Evolutionary conservation across 2,113 vertebrate species (phyloP), one percentile per base, ranked within the genome.

Genomic region (Tenebrosternarchus preto): DNA sequence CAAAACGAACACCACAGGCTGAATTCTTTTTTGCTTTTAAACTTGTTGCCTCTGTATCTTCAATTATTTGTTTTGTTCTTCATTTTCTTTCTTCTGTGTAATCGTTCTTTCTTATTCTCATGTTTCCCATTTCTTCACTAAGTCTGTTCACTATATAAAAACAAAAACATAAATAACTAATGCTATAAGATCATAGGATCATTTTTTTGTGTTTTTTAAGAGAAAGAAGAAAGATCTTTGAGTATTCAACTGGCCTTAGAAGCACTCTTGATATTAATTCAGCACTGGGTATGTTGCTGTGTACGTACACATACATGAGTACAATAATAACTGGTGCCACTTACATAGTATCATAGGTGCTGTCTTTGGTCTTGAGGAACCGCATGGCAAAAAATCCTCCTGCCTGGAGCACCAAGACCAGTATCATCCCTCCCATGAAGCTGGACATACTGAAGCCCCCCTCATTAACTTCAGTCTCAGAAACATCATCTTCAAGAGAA

Each of bases 271-370:
- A 50, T 50, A 12, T 5, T 43, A 43, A 43, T 15, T 50, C 43
- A 50, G 43, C 5, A 50, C 43, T 12, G 15, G 43, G 43, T 50
- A 50, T 50, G 12, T 50, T 15, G 43, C 2, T 9, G 1, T 43
- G 43, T 12, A 50, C 8, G 66, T 5, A 43, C 15, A 8, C 25
- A 53, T 25, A 55, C 27, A 20, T 76, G 16, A 46, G 27, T 5
- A 20, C 27, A 39, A 24, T 24, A 11, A 79, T 50, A 79, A 77
- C 46, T n/a, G 53, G 0, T 75, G 39, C 15, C 69, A 91, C 96
- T 98, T 92, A 98, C 97, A 98, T 95, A 0, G 96, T 96, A 89
- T 98, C 96, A 87, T 98, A 98, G 87, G 84, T 91, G 92, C 93
- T 95, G 89, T 98, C 96, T 92, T 96, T 96, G 0, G 95, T 92